Conservation (phyloP, 2,113 vertebrate genomes). For the Eurystomus gularis region DNA sequence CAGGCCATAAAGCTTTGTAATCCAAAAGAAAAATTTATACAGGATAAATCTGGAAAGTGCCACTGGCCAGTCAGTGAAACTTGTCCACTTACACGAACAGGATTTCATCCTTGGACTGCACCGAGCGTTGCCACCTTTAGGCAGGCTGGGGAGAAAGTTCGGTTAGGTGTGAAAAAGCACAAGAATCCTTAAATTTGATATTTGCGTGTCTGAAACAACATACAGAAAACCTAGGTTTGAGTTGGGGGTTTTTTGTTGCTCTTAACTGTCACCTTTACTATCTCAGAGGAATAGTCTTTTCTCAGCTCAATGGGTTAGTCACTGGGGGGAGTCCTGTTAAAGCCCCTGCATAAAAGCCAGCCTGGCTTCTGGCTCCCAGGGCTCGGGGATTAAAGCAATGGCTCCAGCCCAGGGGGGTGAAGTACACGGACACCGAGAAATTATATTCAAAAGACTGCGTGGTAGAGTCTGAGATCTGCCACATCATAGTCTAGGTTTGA, state of each 20-base stretch:
- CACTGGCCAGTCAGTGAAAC: neutral
- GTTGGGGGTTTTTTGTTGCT: neutral
- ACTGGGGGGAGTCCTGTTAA: neutral
- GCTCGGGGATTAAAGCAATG: neutral
- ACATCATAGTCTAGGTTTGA: neutral
- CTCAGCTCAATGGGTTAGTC: neutral
- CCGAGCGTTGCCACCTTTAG: conserved; percentile 1
- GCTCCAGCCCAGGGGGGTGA: neutral
- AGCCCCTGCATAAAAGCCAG: neutral
- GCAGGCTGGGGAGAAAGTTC: neutral
- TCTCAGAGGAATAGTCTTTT: neutral
- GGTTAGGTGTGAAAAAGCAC: neutral
- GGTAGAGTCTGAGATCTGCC: neutral
- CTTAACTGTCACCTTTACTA: neutral
- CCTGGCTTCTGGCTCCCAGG: neutral
- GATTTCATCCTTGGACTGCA: neutral
- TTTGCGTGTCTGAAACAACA: neutral
- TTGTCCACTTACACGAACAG: neutral
- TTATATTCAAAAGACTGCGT: neutral
- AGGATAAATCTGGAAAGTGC: neutral
- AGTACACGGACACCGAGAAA: neutral
- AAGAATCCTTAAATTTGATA: neutral
- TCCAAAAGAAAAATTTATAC: neutral
- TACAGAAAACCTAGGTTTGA: neutral
- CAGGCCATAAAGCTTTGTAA: conserved; percentile 23